Percentiles rank a stretch among this genome's conserved stretches.
These are phyloP conservation scores for Scaptomyza montana DNA, from an alignment of 1,140 invertebrate genomes.

Conservation along the genomic window DNA sequence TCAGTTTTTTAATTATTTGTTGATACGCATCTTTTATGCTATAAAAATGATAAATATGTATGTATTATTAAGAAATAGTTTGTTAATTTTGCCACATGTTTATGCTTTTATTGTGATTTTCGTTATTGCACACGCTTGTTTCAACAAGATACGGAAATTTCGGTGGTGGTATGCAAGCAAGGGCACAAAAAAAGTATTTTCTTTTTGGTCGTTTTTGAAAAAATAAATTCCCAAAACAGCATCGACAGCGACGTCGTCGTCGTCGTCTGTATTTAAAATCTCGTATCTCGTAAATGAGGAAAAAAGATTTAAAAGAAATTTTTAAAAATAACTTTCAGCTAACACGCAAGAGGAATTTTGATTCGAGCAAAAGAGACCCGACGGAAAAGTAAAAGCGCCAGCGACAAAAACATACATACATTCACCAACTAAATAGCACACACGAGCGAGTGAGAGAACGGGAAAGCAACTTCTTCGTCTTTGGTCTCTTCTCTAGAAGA, in stretches of 20 bases:
- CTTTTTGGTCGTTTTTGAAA: conserved; percentile 3
- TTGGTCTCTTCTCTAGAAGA: conserved; percentile 9
- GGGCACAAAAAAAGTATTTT: conserved; percentile 4
- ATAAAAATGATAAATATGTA: background rate
- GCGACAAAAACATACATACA: conserved; percentile 49
- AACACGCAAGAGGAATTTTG: conserved; percentile 83
- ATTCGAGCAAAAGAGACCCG: conserved; percentile 76
- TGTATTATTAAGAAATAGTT: background rate
- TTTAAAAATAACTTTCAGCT: conserved; percentile 84
- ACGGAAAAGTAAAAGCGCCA: conserved; percentile 64
- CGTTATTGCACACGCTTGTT: conserved; percentile 4
- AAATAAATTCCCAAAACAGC: conserved; percentile 44
- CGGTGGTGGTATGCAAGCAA: conserved; percentile 23
- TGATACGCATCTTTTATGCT: background rate
- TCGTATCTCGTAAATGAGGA: conserved; percentile 63
- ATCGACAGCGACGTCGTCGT: conserved; percentile 35
- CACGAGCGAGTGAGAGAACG: conserved; percentile 15
- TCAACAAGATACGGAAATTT: conserved; percentile 45
- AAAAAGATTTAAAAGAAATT: conserved; percentile 76
- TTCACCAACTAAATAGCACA: background rate
- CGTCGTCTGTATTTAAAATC: conserved; percentile 64
- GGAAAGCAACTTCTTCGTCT: conserved; percentile 40
- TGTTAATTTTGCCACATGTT: conserved; percentile 9
- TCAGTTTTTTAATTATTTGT: background rate
- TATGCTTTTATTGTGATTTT: background rate